These are phyloP conservation scores for Heliothis subflexa DNA, from an alignment of 1,140 invertebrate species.

Conservation along the genomic window DNA sequence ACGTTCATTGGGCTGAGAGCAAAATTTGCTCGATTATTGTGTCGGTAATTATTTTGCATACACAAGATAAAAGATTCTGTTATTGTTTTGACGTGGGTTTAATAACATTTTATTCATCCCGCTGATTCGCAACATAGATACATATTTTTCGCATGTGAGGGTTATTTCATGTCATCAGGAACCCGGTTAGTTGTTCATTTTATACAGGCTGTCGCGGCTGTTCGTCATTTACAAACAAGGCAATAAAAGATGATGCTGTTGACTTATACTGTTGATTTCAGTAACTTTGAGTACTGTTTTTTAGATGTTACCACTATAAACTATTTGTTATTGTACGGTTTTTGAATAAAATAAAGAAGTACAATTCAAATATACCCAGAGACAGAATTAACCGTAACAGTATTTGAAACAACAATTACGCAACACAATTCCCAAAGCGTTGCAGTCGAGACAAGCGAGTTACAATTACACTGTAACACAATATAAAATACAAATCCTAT, in stretches of 20 bases:
- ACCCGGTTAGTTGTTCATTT: no score
- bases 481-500: constrained; percentile 54
- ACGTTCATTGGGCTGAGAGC: constrained; percentile 43
- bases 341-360: no score
- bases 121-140: no score
- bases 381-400: constrained; percentile 11
- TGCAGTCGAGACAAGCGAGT: constrained; percentile 21
- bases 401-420: background rate
- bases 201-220: no score
- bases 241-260: background rate
- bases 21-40: constrained; percentile 34
- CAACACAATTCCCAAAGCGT: constrained; percentile 9
- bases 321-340: no score
- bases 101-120: background rate
- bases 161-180: no score
- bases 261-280: no score
- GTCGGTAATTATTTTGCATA: constrained; percentile 43
- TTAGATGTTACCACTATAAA: no score
- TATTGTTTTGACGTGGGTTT: constrained; percentile 34
- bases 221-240: background rate
- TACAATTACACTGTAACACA: constrained; percentile 43
- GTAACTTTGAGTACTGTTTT: no score
- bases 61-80: constrained; percentile 40
- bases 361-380: background rate
- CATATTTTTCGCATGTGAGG: no score